These are phyloP conservation scores for Camelus bactrianus DNA, from an alignment of 2,113 vertebrate genomes.

Conservation along the genomic window DNA sequence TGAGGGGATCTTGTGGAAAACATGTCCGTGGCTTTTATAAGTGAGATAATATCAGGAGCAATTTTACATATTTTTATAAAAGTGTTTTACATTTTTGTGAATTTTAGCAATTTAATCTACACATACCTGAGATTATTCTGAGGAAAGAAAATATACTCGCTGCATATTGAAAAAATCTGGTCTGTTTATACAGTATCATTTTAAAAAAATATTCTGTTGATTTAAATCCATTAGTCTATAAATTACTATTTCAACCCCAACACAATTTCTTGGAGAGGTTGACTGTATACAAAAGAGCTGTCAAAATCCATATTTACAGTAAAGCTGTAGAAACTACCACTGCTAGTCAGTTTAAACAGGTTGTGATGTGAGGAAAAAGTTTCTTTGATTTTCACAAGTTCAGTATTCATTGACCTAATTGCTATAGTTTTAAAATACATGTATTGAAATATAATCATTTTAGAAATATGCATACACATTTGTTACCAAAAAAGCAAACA, in stretches of 20 bases:
- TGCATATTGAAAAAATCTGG: background rate
- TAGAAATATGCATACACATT: background rate
- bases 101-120: background rate
- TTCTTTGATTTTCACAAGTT: background rate
- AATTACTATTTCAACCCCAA: background rate
- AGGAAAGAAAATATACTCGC: background rate
- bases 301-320: background rate
- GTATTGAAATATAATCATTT: conserved; percentile 3
- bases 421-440: background rate
- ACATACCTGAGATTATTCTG: background rate
- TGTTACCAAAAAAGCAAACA: background rate
- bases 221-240: conserved; percentile 13
- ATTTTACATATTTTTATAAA: conserved; percentile 24
- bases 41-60: background rate
- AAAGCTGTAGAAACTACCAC: background rate
- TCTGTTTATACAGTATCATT: background rate
- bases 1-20: conserved; percentile 32
- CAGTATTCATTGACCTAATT: background rate
- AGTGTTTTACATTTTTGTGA: background rate
- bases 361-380: background rate
- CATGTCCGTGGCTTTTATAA: background rate
- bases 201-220: background rate
- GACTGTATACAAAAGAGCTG: background rate
- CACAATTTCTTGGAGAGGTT: background rate
- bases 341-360: background rate